Evolutionary conservation across 2,888 invertebrate species (phyloP).

Genomic region (Eubasilissa splendida): DNA sequence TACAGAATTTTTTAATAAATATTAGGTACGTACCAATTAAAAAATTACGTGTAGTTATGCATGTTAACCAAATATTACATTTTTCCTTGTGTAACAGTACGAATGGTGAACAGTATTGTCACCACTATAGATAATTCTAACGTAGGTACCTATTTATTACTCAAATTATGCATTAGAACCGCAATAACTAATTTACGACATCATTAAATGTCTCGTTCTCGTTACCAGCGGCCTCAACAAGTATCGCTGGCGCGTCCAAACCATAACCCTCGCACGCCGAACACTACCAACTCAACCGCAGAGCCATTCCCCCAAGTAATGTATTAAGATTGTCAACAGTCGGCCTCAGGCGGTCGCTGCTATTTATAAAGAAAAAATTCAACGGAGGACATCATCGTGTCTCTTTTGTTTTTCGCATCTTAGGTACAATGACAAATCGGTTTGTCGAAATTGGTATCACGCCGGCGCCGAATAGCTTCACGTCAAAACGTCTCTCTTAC

Average conservation of each 20-base stretch:
- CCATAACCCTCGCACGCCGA: background rate
- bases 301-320: constrained; percentile 18
- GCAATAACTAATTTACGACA: constrained; percentile 40
- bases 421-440: constrained; percentile 50
- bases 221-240: constrained; percentile 19
- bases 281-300: constrained; percentile 10
- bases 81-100: too few species aligned
- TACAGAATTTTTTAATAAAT: too few species aligned
- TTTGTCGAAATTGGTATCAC: constrained; percentile 51
- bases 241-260: background rate
- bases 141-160: constrained; percentile 6
- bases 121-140: too few species aligned
- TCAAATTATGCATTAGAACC: constrained; percentile 36
- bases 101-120: too few species aligned
- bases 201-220: constrained; percentile 33
- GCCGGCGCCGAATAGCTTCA: constrained; percentile 50
- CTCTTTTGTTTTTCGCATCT: constrained; percentile 46
- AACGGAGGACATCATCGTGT: constrained; percentile 39
- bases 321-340: constrained; percentile 53
- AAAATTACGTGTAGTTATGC: too few species aligned
- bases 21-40: too few species aligned
- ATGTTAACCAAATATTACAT: too few species aligned
- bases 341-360: constrained; percentile 35
- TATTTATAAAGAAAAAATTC: constrained; percentile 45
- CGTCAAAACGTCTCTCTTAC: constrained; percentile 50